Conservation (phyloP, 2,888 invertebrate species). For the Dascillus cervinus region DNA sequence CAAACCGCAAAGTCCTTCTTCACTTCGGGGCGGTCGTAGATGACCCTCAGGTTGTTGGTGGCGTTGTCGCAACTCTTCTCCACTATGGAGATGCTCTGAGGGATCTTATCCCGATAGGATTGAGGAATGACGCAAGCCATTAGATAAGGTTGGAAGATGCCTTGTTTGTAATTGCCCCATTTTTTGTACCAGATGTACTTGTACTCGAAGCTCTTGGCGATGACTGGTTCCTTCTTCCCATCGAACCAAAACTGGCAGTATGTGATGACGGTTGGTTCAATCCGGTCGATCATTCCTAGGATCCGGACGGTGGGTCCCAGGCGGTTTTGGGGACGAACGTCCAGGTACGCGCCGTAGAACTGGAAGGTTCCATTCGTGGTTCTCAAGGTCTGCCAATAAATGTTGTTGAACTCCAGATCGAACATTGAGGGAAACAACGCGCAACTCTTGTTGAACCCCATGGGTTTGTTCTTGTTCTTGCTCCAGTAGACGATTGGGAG, state of each 20-base stretch:
- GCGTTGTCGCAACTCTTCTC: constrained; percentile 79
- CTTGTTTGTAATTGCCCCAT: constrained; percentile 91
- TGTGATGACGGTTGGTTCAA: constrained; percentile 74
- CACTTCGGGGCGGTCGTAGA: constrained; percentile 64
- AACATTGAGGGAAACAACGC: constrained; percentile 82
- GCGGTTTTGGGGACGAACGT: constrained; percentile 66
- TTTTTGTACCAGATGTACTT: constrained; percentile 92
- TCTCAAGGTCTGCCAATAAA: constrained; percentile 84
- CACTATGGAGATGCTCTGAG: constrained; percentile 79
- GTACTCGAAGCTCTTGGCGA: constrained; percentile 78
- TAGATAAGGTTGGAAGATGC: constrained; percentile 84
- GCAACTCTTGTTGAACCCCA: constrained; percentile 63
- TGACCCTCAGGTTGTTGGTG: constrained; percentile 75
- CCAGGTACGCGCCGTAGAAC: constrained; percentile 84
- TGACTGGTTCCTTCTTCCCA: constrained; percentile 70
- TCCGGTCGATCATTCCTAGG: constrained; percentile 78
- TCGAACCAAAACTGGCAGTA: constrained; percentile 89
- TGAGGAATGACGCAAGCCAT: constrained; percentile 82
- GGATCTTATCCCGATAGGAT: constrained; percentile 61
- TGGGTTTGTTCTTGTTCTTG: constrained; percentile 68
- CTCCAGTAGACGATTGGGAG: constrained; percentile 82
- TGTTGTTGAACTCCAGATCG: constrained; percentile 87
- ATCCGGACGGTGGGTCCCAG: constrained; percentile 79
- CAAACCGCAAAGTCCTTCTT: constrained; percentile 85
- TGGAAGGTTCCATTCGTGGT: constrained; percentile 84